These are phyloP conservation scores for Bos taurus DNA, from an alignment of 2,113 vertebrate species.

Conservation along the genomic window ARS-UCD2.0 NC_037333.1:38171501-38172000, in stretches of 20 bases:
- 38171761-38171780: too few relatives aligned
- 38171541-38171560: background rate
- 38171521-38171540: conserved; percentile 31
- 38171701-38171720: background rate
- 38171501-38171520: conserved; percentile 51
- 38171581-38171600: conserved; percentile 62
- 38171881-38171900: background rate
- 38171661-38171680: background rate
- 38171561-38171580: background rate
- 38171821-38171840: too few relatives aligned
- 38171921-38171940: background rate
- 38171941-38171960: background rate
- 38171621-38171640: background rate
- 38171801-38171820: too few relatives aligned
- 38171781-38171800: too few relatives aligned
- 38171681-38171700: background rate
- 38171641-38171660: background rate
- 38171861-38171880: background rate
- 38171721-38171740: background rate
- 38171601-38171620: conserved; percentile 53
- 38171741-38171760: too few relatives aligned
- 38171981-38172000: background rate
- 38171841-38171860: background rate
- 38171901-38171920: background rate
- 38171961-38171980: too few relatives aligned